These are phyloP conservation scores for Lepilemur septentrionalis DNA, from an alignment of 2,797 vertebrate genomes.

Conservation along the genomic window DNA sequence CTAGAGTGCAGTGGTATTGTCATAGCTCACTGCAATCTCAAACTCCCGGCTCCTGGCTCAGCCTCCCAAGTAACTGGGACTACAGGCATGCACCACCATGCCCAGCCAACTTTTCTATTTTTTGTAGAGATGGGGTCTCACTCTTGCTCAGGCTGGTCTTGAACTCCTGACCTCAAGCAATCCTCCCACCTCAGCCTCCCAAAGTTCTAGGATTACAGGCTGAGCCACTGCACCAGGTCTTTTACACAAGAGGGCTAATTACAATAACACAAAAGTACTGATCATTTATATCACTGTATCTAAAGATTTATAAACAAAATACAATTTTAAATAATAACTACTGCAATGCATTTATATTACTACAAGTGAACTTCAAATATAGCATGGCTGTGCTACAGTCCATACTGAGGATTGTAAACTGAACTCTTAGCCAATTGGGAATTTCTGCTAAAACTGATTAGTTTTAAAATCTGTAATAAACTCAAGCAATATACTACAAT, in stretches of 20 bases:
- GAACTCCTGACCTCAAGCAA: too few species aligned
- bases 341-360: background rate
- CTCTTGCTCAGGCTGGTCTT: too few species aligned
- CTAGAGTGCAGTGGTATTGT: too few species aligned
- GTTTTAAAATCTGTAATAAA: background rate
- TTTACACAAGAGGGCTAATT: background rate
- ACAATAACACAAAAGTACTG: background rate
- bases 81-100: too few species aligned
- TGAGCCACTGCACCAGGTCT: background rate
- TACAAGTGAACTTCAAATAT: background rate
- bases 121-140: too few species aligned
- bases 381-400: background rate
- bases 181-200: too few species aligned
- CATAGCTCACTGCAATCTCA: too few species aligned
- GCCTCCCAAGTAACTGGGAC: too few species aligned
- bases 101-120: too few species aligned
- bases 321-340: background rate
- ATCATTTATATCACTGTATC: background rate
- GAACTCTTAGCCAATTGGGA: background rate
- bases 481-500: background rate
- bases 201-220: too few species aligned
- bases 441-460: conserved; percentile 4
- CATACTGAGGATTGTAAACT: background rate
- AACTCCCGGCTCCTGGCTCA: too few species aligned
- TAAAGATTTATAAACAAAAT: background rate